Evolutionary conservation across 2,113 vertebrate species (phyloP).

Genomic region (Phodopus roborovskii): DNA sequence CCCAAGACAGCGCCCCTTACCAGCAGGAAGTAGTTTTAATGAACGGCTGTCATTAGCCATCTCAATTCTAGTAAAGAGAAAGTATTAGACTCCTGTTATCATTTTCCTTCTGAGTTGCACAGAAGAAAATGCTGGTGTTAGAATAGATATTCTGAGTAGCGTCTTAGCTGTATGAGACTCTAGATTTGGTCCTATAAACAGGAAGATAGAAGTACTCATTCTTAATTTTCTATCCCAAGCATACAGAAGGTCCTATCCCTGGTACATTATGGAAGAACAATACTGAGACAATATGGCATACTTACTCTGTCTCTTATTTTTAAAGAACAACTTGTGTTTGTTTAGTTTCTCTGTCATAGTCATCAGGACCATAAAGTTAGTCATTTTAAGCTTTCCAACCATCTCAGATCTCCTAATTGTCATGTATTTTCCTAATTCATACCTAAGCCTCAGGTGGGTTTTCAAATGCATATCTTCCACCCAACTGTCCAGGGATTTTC

Average conservation of each 20-base stretch:
- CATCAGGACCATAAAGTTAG: neutral
- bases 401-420: neutral
- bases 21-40: too few species aligned
- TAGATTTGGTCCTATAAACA: neutral
- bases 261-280: neutral
- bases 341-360: neutral
- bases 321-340: neutral
- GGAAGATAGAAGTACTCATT: neutral
- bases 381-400: neutral
- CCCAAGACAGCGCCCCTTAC: too few species aligned
- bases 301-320: neutral
- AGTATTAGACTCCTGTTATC: neutral
- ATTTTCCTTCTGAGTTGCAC: neutral
- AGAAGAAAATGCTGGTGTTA: neutral
- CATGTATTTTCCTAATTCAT: neutral
- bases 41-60: neutral
- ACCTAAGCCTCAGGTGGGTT: too few species aligned
- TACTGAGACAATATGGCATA: too few species aligned
- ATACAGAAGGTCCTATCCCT: neutral
- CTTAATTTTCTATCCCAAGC: neutral
- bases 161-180: neutral
- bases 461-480: neutral
- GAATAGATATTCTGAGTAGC: too few species aligned
- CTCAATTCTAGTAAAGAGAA: neutral
- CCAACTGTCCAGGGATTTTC: neutral